Evolutionary conservation across 2,797 vertebrate species (phyloP), one percentile per base, ranked within the genome.

Genomic region (Pseudochromis fuscus): DNA sequence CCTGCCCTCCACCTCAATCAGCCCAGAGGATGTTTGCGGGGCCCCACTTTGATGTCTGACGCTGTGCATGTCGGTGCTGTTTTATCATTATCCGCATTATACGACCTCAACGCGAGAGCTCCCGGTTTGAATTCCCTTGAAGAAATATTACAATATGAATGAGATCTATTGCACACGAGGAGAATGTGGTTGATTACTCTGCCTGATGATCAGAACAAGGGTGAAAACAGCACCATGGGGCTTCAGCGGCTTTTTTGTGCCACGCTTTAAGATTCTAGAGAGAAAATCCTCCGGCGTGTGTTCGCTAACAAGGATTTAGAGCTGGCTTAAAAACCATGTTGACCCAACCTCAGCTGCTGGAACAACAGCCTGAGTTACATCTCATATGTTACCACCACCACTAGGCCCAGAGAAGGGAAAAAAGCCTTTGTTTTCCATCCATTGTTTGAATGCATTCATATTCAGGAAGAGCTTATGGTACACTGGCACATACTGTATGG

Each of bases 141-240:
- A 85, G 81, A 81, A 87, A 57, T 79, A 88, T 87, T 88, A 77
- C 31, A 91, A 89, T 85, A 87, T 88, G 76, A 90, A 91, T 90
- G 77, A 83, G 59, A 77, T 81, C 42, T 75, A 61, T 75, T 74
- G 73, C 72, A 57, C 33, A 2, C 42, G 53, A 66, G 79, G 63
- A 84, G 80, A 72, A 60, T 58, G 48, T 40, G 62, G 25, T 73
- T 85, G 67, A 88, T 89, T 84, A 64, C 69, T 42, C 38, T 33
- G 50, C 65, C 61, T 38, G 65, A 67, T 74, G 77, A 79, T 82
- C 52, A 77, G 52, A 55, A 61, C 30, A 28, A 58, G 11, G 24
- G 19, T 21, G 21, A 74, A 50, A 69, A 66, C 38, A 60, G 24
- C 2, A 72, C 59, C 30, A 3, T 16, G 31, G 61, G n/a, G 77